Evolutionary conservation across 2,888 invertebrate species (phyloP).

Genomic region (Ormia ochracea): DNA sequence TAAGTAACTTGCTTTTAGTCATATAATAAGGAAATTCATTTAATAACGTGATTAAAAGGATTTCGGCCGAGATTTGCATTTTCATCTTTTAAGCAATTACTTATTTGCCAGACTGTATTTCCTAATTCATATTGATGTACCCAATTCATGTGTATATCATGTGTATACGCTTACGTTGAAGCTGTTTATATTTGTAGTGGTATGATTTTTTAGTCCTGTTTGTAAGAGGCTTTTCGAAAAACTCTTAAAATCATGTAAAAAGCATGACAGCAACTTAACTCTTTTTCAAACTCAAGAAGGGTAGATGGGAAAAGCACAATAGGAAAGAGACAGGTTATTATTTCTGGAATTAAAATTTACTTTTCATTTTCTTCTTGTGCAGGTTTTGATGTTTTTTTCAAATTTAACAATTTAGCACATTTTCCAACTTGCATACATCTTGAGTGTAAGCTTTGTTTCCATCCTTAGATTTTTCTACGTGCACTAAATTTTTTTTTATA

Average conservation of each 20-base stretch:
- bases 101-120: neutral
- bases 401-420: no score
- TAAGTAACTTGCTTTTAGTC: no score
- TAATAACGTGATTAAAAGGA: no score
- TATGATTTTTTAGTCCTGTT: neutral
- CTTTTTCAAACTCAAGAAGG: neutral
- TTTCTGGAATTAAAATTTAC: neutral
- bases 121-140: neutral
- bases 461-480: no score
- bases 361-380: neutral
- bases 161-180: neutral
- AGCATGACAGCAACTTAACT: conserved; percentile 15
- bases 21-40: no score
- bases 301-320: neutral
- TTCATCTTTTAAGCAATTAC: neutral
- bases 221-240: conserved; percentile 6
- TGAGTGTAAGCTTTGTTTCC: no score
- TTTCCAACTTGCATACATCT: no score
- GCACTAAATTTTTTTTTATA: no score
- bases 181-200: no score
- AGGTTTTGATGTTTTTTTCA: no score
- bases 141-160: neutral
- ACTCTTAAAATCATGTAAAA: conserved; percentile 41
- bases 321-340: neutral
- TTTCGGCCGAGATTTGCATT: no score